Base-by-base conservation (phyloP, 2,888 invertebrate genomes). In the Cryptosula pallasiana region DNA sequence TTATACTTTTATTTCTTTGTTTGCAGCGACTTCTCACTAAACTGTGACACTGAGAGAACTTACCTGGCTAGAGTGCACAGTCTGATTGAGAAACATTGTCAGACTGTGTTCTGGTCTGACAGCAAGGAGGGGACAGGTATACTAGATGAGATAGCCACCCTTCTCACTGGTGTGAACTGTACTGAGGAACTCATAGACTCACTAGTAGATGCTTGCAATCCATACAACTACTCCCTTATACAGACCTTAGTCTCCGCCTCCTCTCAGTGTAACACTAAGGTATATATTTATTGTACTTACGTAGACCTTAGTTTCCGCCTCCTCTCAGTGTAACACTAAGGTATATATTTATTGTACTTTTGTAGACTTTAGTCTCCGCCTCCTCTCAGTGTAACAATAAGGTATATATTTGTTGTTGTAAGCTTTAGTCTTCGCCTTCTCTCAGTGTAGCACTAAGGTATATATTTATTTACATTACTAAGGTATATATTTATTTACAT, bases 191-290 rank as follows among this genome's bases (percentile, higher is more conserved):
- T 63, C 5, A 32, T 63, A 32, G 63, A 63, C 29, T 25, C 25
- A 16, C 32, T 63, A 34, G 63, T 63, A 2, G 63, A 63, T 1
- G 20, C 25, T 32, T 63, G 29, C n/a, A 63, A 63, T 32, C 63
- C 63, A 27, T 63, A 63, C 63, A 63, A 63, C n/a, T 63, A 63
- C 63, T 63, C 63, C n/a, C 63, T 63, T 2, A 63, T 63, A 16
- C 57, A 57, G 25, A 25, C 57, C 5, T 23, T 57, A 5, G 3
- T 57, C n/a, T 57, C 57, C n/a, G 1, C 5, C 34, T 63, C 5
- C 9, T 5, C 5, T 5, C 9, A 45, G 45, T 45, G 9, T 20
- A 63, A 9, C 32, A 32, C 32, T 34, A 9, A 63, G 63, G 63
- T 63, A 32, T 32, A 32, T 55, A 23, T 55, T n/a, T 55, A 45